Percentiles rank a stretch among this genome's conserved stretches.
phyloP scores from a whole-genome alignment of 2,888 invertebrate genomes.

The Trichogramma dendrolimi region DNA sequence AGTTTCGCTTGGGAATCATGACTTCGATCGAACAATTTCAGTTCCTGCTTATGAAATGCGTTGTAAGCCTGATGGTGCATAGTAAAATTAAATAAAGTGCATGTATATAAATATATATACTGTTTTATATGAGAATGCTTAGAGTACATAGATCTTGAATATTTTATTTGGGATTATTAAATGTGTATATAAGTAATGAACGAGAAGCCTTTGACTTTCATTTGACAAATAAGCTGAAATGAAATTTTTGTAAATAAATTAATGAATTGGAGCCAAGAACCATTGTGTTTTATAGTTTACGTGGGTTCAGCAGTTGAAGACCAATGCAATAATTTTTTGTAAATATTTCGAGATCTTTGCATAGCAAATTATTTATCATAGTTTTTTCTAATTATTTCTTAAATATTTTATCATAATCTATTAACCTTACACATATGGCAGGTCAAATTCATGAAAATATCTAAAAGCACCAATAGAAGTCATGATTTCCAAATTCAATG shows the following conservation, averaged over 20 bases:
- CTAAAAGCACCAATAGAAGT: slow-evolving; percentile 1
- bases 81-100: not conserved
- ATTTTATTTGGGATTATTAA: not conserved
- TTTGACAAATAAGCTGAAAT: not conserved
- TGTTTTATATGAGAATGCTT: not conserved
- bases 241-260: not conserved
- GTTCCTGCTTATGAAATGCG: too few species aligned
- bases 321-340: not conserved
- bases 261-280: not conserved
- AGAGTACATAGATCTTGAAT: not conserved
- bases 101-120: slow-evolving; percentile 4
- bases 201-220: not conserved
- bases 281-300: too few species aligned
- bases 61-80: not conserved
- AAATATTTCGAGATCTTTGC: slow-evolving; percentile 5
- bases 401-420: too few species aligned
- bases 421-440: too few species aligned
- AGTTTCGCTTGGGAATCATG: too few species aligned
- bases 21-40: too few species aligned
- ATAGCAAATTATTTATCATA: slow-evolving; percentile 3
- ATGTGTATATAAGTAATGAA: slow-evolving; percentile 1
- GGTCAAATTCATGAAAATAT: slow-evolving; percentile 6
- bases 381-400: not conserved
- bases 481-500: slow-evolving; percentile 11
- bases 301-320: not conserved